phyloP scores from a whole-genome alignment of 2,888 invertebrate genomes.

The Nycteola revayana region DNA sequence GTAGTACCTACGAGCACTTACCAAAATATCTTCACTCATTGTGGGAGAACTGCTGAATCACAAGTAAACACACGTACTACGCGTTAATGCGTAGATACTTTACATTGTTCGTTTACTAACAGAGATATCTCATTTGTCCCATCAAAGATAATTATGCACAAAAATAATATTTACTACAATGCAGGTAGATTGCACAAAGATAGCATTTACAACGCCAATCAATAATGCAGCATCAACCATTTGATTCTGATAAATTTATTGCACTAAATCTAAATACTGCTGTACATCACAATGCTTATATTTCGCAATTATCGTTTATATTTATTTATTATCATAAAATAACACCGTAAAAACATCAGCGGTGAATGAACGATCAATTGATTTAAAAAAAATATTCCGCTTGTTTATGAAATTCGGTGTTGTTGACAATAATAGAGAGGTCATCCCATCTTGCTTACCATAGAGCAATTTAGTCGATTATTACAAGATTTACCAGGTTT shows the following conservation, averaged over 20 bases:
- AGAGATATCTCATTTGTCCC: slow-evolving; percentile 54
- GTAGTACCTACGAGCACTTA: slow-evolving; percentile 59
- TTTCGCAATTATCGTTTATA: slow-evolving; percentile 66
- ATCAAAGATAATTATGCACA: slow-evolving; percentile 65
- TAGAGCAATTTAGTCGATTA: slow-evolving; percentile 15
- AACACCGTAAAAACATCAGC: slow-evolving; percentile 80
- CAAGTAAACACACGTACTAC: slow-evolving; percentile 52
- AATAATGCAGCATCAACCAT: slow-evolving; percentile 48
- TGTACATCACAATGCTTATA: slow-evolving; percentile 56
- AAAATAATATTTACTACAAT: slow-evolving; percentile 71
- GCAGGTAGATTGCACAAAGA: slow-evolving; percentile 77
- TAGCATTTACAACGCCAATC: slow-evolving; percentile 50
- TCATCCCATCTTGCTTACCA: neutral
- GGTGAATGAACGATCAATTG: slow-evolving; percentile 81
- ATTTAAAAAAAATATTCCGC: slow-evolving; percentile 58
- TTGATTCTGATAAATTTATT: slow-evolving; percentile 55
- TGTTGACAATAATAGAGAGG: slow-evolving; percentile 52
- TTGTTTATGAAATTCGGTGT: slow-evolving; percentile 48
- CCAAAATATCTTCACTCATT: slow-evolving; percentile 60
- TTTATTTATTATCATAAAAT: slow-evolving; percentile 76
- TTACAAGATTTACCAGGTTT: neutral
- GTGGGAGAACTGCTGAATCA: slow-evolving; percentile 47
- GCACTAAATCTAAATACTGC: slow-evolving; percentile 65
- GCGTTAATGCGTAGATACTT: slow-evolving; percentile 56
- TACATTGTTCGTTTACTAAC: slow-evolving; percentile 50